Evolutionary conservation across 2,888 invertebrate species (phyloP), one percentile per base, ranked within the genome.

Genomic region (Dasysyrphus tricinctus): DNA sequence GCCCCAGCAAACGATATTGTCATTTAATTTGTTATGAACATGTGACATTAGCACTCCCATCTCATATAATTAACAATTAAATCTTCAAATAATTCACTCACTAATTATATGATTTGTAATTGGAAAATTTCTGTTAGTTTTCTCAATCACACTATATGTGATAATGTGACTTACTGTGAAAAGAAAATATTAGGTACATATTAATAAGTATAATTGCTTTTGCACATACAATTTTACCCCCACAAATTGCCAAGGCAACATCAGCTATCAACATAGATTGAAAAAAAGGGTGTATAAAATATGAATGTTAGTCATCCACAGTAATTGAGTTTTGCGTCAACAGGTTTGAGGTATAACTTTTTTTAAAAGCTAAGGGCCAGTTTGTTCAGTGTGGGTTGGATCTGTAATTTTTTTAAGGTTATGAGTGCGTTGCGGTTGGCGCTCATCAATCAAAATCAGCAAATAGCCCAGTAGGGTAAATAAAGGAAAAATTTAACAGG

Each of bases 11-110:
- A 79, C 42, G 11, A 63, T 19, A 24, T 70, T 80, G 29, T 63
- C 61, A 16, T 80, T 85, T 49, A 85, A 56, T 81, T 80, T 78
- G 9, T 59, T 80, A 47, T 85, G 56, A 29, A 85, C 63, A 78
- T 65, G 85, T 70, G 85, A 85, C n/a, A 85, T 81, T 32, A 65
- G 24, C 29, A 85, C 77, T 65, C 85, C 85, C 85, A 85, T 70
- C 77, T 77, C 65, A 85, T 39, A 42, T 54, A 54, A 37, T 54
- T 39, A 39, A 51, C 0, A 65, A 34, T 32, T 5, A 59, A 61
- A 37, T 12, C n/a, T 44, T 47, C n/a, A 19, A 80, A 42, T 37
- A 37, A 39, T 51, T 51, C 14, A 8, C n/a, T n/a, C 29, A 44
- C 24, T 34, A 16, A 34, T n/a, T 65, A 49, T 37, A 14, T 69